Evolutionary conservation across 2,113 vertebrate genomes (phyloP).

Genomic region (Beaufortia kweichowensis): DNA sequence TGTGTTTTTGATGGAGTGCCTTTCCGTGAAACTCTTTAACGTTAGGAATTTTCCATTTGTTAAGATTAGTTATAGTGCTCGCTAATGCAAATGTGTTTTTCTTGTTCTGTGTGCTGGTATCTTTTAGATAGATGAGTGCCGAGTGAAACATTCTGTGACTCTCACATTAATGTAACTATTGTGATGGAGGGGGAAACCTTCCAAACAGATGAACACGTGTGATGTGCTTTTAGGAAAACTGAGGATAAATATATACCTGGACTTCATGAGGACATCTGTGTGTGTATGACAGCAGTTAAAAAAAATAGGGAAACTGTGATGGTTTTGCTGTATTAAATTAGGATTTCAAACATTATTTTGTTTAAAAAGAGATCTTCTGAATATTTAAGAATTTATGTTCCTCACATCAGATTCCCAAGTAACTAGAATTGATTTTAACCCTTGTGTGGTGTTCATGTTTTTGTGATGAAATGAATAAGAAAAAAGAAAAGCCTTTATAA

Average conservation of each 20-base stretch:
- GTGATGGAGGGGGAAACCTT: slow-evolving; percentile 40
- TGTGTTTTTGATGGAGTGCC: slow-evolving; percentile 2
- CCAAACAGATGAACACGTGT: slow-evolving; percentile 35
- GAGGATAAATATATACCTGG: slow-evolving; percentile 26
- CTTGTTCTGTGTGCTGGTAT: slow-evolving; percentile 20
- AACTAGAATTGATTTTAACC: too few relatives aligned
- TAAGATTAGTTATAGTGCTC: slow-evolving; percentile 37
- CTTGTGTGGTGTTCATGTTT: too few relatives aligned
- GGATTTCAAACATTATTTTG: too few relatives aligned
- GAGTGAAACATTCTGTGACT: slow-evolving; percentile 29
- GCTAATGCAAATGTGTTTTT: slow-evolving; percentile 41
- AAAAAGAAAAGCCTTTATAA: too few relatives aligned
- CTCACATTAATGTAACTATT: slow-evolving; percentile 41
- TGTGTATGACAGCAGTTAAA: too few relatives aligned
- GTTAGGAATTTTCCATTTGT: slow-evolving; percentile 44
- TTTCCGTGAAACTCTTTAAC: slow-evolving; percentile 13
- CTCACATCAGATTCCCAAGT: too few relatives aligned
- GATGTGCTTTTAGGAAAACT: slow-evolving; percentile 48
- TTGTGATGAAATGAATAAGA: too few relatives aligned
- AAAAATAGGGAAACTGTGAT: too few relatives aligned
- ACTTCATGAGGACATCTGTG: background rate
- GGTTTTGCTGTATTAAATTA: too few relatives aligned
- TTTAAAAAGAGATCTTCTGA: too few relatives aligned
- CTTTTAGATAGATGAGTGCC: slow-evolving; percentile 55
- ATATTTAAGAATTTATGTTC: too few relatives aligned